Base-by-base conservation (phyloP, 2,113 vertebrate genomes). In the Dermatemys mawii region DNA sequence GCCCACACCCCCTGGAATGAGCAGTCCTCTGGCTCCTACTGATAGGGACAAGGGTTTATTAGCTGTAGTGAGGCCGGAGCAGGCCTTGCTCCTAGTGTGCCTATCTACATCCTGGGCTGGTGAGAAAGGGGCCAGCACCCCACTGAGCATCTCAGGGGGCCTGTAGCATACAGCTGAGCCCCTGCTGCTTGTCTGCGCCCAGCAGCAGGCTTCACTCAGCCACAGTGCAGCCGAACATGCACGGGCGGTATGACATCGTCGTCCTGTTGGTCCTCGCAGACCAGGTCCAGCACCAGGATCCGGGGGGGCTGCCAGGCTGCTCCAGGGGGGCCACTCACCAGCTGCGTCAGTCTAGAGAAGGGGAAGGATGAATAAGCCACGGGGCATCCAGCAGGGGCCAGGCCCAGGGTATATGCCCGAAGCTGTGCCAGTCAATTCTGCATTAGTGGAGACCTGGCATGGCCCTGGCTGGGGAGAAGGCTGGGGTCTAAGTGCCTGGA, bases 231-330 rank as follows among this genome's bases (percentile, higher is more conserved):
- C 87, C 96, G 44, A 11, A 75, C 97, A 95, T 98, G 98, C 90
- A 98, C 63, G 35, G 98, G 97, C 2, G 97, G 97, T 41, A 98
- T 97, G 38, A 38, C 3, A 0, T 7, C 46, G 41, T 97, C 97
- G 3, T 98, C 97, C 0, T 97, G 92, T 10, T 99, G 98, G 73
- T 98, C 98, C 81, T 93, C 92, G 3, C 99, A 99, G 0, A 98
- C 94, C 0, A 99, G 94, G 19, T 93, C 48, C 84, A 99, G 85
- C 55, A 98, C 98, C 96, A 99, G 96, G 87, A 98, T 94, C 86
- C 79, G 96, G 90, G 53, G 95, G 70, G 92, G 85, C 2, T 81
- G 95, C 49, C 97, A 95, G 14, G 93, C 82, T 1, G 5, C 44
- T 86, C 90, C 97, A 29, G 97, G 98, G 79, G 95, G 97, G 41